These are phyloP conservation scores for Drosophila yakuba DNA, from an alignment of 1,140 invertebrate species.

Conservation along the genomic window DNA sequence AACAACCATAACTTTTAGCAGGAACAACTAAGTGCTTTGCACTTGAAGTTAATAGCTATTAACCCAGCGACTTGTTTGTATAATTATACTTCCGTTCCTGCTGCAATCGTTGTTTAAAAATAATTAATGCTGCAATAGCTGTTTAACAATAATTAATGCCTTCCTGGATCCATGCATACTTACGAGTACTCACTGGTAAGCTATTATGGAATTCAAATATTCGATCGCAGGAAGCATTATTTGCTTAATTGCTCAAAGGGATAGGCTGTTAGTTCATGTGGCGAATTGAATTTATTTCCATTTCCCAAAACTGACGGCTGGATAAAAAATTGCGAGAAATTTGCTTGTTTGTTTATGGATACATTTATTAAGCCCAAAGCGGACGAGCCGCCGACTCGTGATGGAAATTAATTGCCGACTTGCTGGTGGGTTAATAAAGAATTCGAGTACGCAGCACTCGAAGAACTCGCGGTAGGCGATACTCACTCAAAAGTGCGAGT, in stretches of 20 bases:
- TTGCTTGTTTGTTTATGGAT: slow-evolving; percentile 53
- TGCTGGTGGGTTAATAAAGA: slow-evolving; percentile 37
- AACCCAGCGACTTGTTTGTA: background rate
- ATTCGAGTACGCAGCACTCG: slow-evolving; percentile 2
- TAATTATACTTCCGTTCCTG: background rate
- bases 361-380: slow-evolving; percentile 30
- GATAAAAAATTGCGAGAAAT: slow-evolving; percentile 15
- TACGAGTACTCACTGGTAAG: background rate
- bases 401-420: slow-evolving; percentile 45
- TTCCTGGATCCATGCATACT: slow-evolving; percentile 4
- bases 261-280: slow-evolving; percentile 8
- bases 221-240: background rate
- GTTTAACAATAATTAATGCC: background rate
- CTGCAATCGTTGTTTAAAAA: background rate
- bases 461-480: slow-evolving; percentile 15
- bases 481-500: slow-evolving; percentile 12
- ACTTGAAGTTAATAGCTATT: background rate
- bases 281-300: slow-evolving; percentile 30
- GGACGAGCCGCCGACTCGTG: slow-evolving; percentile 25
- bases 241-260: slow-evolving; percentile 15
- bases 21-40: background rate
- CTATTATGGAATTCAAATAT: slow-evolving; percentile 7
- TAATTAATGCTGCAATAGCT: background rate
- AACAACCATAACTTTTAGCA: background rate
- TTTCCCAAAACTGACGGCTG: slow-evolving; percentile 23